Conservation (phyloP, 2,797 vertebrate species). For the Todus mexicanus region DNA sequence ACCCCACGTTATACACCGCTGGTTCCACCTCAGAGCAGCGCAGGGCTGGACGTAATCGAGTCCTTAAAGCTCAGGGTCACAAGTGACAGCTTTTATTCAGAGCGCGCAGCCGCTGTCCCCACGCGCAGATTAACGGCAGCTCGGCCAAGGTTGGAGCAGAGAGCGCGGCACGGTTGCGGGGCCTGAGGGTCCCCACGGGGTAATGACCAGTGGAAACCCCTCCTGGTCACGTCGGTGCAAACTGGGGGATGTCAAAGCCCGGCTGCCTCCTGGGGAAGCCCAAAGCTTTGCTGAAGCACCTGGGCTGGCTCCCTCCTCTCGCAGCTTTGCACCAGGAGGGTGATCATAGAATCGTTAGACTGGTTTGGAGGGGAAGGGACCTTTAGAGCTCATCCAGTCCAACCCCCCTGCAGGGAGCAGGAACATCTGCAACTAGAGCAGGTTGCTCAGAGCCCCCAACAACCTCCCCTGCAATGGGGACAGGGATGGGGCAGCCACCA, state of each 20-base stretch:
- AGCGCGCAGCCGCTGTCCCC: background rate
- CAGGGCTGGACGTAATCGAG: background rate
- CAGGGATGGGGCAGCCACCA: background rate
- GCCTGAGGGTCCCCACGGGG: fast-evolving
- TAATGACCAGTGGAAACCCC: background rate
- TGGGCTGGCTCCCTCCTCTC: background rate
- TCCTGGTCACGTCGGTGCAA: fast-evolving
- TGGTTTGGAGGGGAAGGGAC: background rate
- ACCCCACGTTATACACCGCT: fast-evolving
- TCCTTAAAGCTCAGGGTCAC: constrained; percentile 11
- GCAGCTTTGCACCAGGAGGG: fast-evolving
- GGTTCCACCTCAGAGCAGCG: background rate
- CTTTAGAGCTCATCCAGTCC: background rate
- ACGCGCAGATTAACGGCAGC: background rate
- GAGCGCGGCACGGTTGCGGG: background rate
- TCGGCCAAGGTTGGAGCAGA: background rate
- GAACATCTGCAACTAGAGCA: background rate
- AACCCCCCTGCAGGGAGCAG: background rate
- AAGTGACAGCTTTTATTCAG: background rate
- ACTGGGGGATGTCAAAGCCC: fast-evolving
- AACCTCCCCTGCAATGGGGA: background rate
- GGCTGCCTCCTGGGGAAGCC: background rate
- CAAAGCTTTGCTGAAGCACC: fast-evolving
- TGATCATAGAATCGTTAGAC: background rate
- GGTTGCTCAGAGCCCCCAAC: background rate